Evolutionary conservation across 2,113 vertebrate species (phyloP).

Genomic region (Nyctereutes procyonoides): DNA sequence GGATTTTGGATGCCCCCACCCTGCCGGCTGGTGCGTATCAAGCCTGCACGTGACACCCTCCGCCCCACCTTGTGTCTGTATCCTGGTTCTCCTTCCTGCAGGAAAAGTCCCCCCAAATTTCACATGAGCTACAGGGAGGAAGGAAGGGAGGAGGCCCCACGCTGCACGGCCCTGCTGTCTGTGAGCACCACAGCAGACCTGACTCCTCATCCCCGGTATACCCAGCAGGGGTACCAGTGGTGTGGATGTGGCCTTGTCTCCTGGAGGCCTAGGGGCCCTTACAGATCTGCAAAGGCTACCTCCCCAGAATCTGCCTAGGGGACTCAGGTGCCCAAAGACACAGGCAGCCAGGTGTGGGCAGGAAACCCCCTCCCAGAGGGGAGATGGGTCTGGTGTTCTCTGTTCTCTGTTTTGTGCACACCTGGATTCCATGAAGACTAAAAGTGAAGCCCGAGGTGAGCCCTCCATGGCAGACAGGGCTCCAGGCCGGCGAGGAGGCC

Average conservation of each 20-base stretch:
- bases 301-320: background rate
- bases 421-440: background rate
- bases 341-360: background rate
- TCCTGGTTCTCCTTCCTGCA: background rate
- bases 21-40: rapidly evolving
- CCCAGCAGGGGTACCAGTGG: rapidly evolving
- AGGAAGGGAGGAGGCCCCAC: background rate
- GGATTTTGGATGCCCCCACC: rapidly evolving
- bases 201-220: rapidly evolving
- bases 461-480: background rate
- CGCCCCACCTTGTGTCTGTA: background rate
- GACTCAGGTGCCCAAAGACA: background rate
- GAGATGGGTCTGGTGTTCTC: rapidly evolving
- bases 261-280: background rate
- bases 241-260: rapidly evolving
- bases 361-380: background rate
- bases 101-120: background rate
- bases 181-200: background rate
- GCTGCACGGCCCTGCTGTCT: rapidly evolving
- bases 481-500: background rate
- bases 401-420: background rate
- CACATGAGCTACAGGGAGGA: background rate
- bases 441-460: background rate
- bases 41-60: too few species aligned
- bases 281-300: background rate